phyloP scores from a whole-genome alignment of 2,113 vertebrate species.

The Triplophysa tibetana region DNA sequence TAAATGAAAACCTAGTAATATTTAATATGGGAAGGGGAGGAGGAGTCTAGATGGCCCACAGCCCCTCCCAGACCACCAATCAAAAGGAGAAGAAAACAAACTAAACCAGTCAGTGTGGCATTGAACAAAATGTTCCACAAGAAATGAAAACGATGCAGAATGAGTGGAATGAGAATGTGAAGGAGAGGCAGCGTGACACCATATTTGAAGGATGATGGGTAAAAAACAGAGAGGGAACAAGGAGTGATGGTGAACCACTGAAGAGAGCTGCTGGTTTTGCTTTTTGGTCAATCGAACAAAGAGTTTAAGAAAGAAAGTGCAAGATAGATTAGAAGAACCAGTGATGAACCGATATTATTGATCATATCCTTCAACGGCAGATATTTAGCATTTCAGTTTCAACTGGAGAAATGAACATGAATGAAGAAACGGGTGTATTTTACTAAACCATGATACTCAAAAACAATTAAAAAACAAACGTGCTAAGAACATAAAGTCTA shows the following conservation, averaged over 20 bases:
- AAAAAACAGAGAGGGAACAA: neutral
- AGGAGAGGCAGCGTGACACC: neutral
- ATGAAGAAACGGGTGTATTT: too few relatives aligned
- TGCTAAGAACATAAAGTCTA: too few relatives aligned
- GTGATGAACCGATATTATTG: slow-evolving; percentile 4
- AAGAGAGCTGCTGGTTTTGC: slow-evolving; percentile 20
- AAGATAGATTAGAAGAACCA: neutral
- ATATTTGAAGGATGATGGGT: neutral
- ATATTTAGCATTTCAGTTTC: too few relatives aligned
- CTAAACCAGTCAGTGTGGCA: neutral
- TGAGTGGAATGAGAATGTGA: neutral
- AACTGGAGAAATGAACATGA: too few relatives aligned
- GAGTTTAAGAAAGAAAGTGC: neutral
- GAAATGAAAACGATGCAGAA: neutral
- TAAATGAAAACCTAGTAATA: too few relatives aligned
- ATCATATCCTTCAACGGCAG: too few relatives aligned
- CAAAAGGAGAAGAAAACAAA: neutral
- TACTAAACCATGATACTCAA: too few relatives aligned
- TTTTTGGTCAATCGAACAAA: neutral
- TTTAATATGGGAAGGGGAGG: too few relatives aligned
- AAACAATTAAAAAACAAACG: too few relatives aligned
- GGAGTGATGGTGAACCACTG: slow-evolving; percentile 9
- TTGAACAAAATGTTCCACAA: neutral
- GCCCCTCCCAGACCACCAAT: slow-evolving; percentile 13
- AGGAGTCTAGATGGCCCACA: neutral